These are phyloP conservation scores for Dioctria rufipes DNA, from an alignment of 2,888 invertebrate species.

Conservation along the genomic window DNA sequence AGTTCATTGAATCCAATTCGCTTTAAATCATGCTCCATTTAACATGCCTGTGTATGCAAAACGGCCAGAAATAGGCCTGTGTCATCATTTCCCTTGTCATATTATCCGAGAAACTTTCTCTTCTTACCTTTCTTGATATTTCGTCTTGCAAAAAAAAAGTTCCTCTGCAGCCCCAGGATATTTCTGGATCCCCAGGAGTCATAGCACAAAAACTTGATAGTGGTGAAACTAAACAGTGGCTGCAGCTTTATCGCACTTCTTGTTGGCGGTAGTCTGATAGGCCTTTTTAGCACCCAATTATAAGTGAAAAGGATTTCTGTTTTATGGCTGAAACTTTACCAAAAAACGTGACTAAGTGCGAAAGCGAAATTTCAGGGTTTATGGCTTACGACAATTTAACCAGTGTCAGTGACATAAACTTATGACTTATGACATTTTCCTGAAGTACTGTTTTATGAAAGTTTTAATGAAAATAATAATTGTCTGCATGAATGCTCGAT, in stretches of 20 bases:
- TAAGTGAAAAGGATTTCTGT: background rate
- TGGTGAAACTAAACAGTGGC: constrained; percentile 25
- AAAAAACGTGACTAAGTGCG: constrained; percentile 30
- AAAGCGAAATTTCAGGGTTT: constrained; percentile 16
- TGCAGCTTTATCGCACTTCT: background rate
- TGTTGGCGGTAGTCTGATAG: constrained; percentile 13
- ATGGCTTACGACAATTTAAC: constrained; percentile 5
- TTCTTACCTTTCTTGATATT: background rate
- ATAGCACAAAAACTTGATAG: constrained; percentile 22
- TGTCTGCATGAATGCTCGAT: constrained; percentile 29
- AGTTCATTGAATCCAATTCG: constrained; percentile 32
- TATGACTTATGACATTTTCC: constrained; percentile 22
- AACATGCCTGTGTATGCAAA: constrained; percentile 43
- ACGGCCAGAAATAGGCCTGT: constrained; percentile 18
- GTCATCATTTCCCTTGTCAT: constrained; percentile 38
- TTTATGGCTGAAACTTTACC: constrained; percentile 23
- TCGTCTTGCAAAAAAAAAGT: constrained; percentile 4
- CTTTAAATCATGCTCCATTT: constrained; percentile 34
- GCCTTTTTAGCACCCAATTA: constrained; percentile 48
- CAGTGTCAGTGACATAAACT: constrained; percentile 12
- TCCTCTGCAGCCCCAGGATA: background rate
- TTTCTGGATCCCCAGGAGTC: constrained; percentile 1
- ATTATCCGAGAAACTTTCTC: constrained; percentile 32
- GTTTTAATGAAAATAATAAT: constrained; percentile 31
- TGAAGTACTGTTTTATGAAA: constrained; percentile 20